phyloP scores from a whole-genome alignment of 2,797 vertebrate genomes.

The Phoxinus dragarum region DNA sequence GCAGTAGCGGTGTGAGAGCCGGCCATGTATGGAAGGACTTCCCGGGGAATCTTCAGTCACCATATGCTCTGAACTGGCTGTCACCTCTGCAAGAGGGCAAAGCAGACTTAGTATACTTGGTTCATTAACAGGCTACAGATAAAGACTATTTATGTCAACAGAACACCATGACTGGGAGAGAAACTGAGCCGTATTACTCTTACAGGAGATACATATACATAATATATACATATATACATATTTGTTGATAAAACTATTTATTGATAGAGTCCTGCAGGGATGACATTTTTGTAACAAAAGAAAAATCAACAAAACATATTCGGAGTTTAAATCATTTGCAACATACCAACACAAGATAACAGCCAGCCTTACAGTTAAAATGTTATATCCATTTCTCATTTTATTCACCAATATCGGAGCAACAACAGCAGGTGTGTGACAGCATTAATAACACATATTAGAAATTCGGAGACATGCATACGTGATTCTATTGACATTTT shows the following conservation, averaged over 20 bases:
- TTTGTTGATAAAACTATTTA: too few relatives aligned
- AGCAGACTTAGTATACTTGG: not conserved
- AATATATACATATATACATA: too few relatives aligned
- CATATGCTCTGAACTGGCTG: conserved; percentile 70
- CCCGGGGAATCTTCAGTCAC: conserved; percentile 55
- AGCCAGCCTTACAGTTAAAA: not conserved
- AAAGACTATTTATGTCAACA: not conserved
- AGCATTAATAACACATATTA: conserved; percentile 43
- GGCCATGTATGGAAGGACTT: conserved; percentile 65
- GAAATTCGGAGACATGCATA: not conserved
- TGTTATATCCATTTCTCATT: conserved; percentile 15
- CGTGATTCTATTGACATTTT: conserved; percentile 30
- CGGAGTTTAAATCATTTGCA: not conserved
- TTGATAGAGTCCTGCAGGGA: too few relatives aligned
- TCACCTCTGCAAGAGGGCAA: conserved; percentile 62
- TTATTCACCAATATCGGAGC: conserved; percentile 10
- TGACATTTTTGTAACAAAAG: not conserved
- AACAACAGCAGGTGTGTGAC: conserved; percentile 29
- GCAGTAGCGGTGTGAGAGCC: conserved; percentile 81
- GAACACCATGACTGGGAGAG: not conserved
- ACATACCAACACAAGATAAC: not conserved
- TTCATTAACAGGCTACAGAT: not conserved
- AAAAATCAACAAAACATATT: not conserved
- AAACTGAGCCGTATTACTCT: not conserved
- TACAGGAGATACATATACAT: not conserved